Evolutionary conservation across 2,888 invertebrate species (phyloP), one percentile per base, ranked within the genome.

Genomic region (Drosophila melanocephala): DNA sequence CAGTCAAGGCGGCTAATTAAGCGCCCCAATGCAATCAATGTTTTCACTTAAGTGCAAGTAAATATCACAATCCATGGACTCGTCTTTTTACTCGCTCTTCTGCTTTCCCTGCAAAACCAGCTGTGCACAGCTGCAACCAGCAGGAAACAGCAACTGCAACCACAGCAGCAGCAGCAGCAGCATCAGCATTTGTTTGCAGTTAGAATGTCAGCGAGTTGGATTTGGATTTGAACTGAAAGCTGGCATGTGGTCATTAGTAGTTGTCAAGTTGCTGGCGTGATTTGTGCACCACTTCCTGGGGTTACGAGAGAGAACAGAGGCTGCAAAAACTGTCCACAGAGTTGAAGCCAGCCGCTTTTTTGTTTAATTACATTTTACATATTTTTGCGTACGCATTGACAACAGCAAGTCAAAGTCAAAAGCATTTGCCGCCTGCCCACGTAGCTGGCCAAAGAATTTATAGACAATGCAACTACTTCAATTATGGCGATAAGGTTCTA

Each of bases 1-100:
- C 71, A 68, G 76, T 83, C 83, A 82, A 62, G 83, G 60, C 79
- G 68, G 82, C 82, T 79, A 77, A 79, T 81, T 79, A 79, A 81
- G 78, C 78, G 64, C 26, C 51, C 33, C 60, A 70, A 52, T 47
- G 77, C 81, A 68, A 79, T 75, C 81, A 65, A 72, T 72, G 89
- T 87, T 87, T 85, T 87, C 91, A 87, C 86, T 87, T 89, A 87
- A 87, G 91, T 87, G 86, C 86, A 87, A 87, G 91, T 87, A 89
- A 87, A 86, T 78, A 58, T 71, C 55, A 74, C 72, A 81, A 64
- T 77, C 81, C 53, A 59, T 56, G 64, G 52, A 30, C 50, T 42
- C 47, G 47, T 69, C 64, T 16, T 33, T 50, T 35, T 28, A 7
- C 47, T 47, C 12, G 35, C 60, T 57, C 42, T 58, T 32, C 32